A percentile compares a stretch with the other conserved stretches of the same genome.
These are phyloP conservation scores for Trogon melanurus DNA, from an alignment of 2,113 vertebrate genomes.

Conservation along the genomic window DNA sequence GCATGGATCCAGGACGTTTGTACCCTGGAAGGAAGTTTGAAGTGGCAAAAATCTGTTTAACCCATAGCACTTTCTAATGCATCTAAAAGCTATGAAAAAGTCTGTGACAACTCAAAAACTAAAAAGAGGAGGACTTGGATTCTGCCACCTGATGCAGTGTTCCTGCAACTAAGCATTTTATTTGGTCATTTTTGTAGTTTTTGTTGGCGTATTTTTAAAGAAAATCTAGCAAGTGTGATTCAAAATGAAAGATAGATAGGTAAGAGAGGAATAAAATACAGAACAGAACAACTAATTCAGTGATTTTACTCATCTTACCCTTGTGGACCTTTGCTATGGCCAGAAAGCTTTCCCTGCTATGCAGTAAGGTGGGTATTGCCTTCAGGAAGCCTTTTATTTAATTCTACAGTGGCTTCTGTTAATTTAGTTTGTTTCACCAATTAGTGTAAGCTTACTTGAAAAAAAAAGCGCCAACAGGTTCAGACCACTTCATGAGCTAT, in stretches of 20 bases:
- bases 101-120: background rate
- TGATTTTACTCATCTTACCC: background rate
- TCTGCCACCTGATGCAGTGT: too few relatives aligned
- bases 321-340: background rate
- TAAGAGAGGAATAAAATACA: background rate
- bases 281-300: background rate
- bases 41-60: background rate
- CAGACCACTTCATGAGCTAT: background rate
- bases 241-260: background rate
- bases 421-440: background rate
- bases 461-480: background rate
- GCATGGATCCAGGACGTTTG: background rate
- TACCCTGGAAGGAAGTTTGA: background rate
- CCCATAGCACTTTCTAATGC: background rate
- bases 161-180: background rate
- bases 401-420: background rate
- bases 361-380: background rate
- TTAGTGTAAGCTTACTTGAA: background rate
- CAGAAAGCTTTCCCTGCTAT: background rate
- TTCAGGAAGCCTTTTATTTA: background rate
- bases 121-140: background rate
- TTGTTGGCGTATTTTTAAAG: background rate
- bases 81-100: background rate
- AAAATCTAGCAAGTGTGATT: background rate
- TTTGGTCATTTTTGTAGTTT: background rate